Evolutionary conservation across 1,140 invertebrate species (phyloP), one percentile per base, ranked within the genome.

Genomic region (Carcinoscorpius rotundicauda): DNA sequence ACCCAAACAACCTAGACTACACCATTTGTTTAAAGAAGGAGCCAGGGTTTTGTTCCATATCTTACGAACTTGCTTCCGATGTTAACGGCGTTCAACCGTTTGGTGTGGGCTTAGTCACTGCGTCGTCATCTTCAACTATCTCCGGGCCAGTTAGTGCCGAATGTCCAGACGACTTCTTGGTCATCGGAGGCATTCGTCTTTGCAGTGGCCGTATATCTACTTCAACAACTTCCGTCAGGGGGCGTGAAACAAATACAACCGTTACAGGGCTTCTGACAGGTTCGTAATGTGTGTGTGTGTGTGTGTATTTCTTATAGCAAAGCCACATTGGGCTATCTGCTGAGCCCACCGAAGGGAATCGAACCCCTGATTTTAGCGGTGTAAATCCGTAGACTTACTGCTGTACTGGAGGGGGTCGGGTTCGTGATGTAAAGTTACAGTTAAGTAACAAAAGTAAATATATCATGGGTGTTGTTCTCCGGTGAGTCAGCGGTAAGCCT

Each of bases 1-100:
- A 73, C 61, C 72, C 72, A 8, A 73, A 89, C 73, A 86, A 76
- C 66, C 88, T 91, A 61, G 74, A 74, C 62, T 75, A 75, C 62
- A 64, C 72, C 56, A 73, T 75, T 4, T 75, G 74, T 57, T 66
- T 75, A 51, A 59, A 67, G 11, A 71, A 74, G 61, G 74, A 74
- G 51, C 63, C 73, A 3, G 74, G 73, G 8, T 75, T 72, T 62
- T 75, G 74, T 62, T 73, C 72, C 6, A 66, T 75, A 10, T 88
- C 82, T 0, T 88, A 87, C 67, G 67, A 71, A 53, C 51, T 72
- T 4, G 62, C 52, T 4, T 49, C 68, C 1, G 66, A 68, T 51
- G 63, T 58, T 3, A 56, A 60, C 5, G 61, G n/a, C 10, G 64
- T 64, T 4, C 59, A 61, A 9, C 71, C 71, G 9, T 72, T 72